phyloP scores from a whole-genome alignment of 2,888 invertebrate genomes.

The Caenorhabditis uteleia region DNA sequence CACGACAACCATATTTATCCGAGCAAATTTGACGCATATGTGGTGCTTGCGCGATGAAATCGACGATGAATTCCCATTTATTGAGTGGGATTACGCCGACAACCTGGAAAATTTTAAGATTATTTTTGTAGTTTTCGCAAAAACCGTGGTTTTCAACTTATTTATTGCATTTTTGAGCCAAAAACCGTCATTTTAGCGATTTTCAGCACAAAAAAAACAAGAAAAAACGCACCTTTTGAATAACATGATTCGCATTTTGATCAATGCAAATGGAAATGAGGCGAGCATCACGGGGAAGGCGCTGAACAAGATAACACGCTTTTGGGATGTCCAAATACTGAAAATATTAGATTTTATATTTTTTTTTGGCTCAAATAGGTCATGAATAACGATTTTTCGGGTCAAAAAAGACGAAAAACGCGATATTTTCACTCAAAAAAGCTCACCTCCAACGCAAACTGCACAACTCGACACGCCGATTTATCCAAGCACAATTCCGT shows the following conservation, averaged over 20 bases:
- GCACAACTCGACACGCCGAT: conserved; percentile 63
- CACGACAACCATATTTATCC: conserved; percentile 55
- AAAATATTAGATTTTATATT: not conserved
- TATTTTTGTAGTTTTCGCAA: not conserved
- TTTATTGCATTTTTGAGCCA: not conserved
- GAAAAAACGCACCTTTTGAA: conserved; percentile 46
- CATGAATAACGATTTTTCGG: too few relatives aligned
- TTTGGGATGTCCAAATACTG: conserved; percentile 6
- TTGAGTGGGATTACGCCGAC: conserved; percentile 13
- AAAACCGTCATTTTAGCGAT: not conserved
- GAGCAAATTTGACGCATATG: conserved; percentile 34
- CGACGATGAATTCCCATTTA: conserved; percentile 33
- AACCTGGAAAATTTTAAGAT: conserved; percentile 1
- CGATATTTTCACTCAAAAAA: not conserved
- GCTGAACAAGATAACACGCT: conserved; percentile 12
- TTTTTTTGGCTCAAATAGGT: conserved; percentile 2
- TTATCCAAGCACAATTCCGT: conserved; percentile 54
- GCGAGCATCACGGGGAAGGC: conserved; percentile 28
- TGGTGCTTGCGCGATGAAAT: conserved; percentile 15
- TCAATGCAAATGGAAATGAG: conserved; percentile 50
- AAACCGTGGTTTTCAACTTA: not conserved
- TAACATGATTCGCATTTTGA: conserved; percentile 63
- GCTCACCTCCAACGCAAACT: conserved; percentile 53
- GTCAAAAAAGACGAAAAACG: not conserved
- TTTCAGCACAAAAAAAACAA: not conserved